Evolutionary conservation across 2,888 invertebrate genomes (phyloP).

Genomic region (Oxycera nigricornis): DNA sequence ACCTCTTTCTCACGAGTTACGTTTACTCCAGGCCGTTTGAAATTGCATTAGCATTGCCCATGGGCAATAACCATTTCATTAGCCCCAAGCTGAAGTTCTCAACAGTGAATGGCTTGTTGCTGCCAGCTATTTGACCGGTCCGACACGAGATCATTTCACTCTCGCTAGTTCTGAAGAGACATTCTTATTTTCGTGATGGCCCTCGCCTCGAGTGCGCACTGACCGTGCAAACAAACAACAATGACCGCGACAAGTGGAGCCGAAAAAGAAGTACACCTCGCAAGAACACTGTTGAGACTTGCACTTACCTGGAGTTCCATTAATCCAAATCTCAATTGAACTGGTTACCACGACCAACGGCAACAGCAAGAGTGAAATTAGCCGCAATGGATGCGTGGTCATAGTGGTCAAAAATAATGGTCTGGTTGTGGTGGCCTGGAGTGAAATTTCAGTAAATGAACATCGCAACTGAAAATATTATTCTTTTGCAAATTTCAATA

Average conservation of each 20-base stretch:
- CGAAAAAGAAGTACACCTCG: slow-evolving; percentile 8
- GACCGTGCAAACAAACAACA: no score
- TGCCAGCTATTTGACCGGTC: neutral
- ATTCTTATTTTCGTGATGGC: neutral
- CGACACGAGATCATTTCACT: neutral
- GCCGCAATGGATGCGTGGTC: neutral
- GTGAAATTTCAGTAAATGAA: no score
- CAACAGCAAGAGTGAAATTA: slow-evolving; percentile 22
- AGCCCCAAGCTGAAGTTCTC: neutral
- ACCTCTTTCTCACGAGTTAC: no score
- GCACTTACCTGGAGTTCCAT: slow-evolving; percentile 29
- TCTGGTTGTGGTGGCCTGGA: no score
- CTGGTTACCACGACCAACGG: neutral
- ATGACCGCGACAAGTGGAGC: neutral
- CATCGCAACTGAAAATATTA: no score
- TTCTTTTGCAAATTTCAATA: no score
- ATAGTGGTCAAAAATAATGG: no score
- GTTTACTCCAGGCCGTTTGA: no score
- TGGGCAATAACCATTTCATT: neutral
- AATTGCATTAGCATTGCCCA: neutral
- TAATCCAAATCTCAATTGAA: slow-evolving; percentile 37
- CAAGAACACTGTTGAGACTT: neutral
- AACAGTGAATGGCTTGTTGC: neutral
- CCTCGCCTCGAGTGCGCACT: neutral
- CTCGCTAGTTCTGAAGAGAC: slow-evolving; percentile 5